phyloP scores from a whole-genome alignment of 2,888 invertebrate species.

The Parnassius glacialis region DNA sequence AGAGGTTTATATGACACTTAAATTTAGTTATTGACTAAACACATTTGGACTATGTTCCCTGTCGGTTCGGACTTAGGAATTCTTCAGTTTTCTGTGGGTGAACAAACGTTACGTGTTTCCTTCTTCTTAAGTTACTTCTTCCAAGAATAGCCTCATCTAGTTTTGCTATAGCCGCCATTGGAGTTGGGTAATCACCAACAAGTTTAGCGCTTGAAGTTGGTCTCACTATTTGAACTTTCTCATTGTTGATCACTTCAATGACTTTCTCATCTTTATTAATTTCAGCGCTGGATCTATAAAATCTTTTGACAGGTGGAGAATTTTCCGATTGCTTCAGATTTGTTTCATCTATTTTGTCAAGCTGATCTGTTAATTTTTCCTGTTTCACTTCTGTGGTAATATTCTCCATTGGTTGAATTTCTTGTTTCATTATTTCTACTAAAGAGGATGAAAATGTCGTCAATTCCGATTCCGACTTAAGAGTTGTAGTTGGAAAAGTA shows the following conservation, averaged over 20 bases:
- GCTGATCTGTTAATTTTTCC: slow-evolving; percentile 56
- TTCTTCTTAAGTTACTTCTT: slow-evolving; percentile 44
- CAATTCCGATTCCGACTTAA: slow-evolving; percentile 32
- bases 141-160: slow-evolving; percentile 69
- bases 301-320: slow-evolving; percentile 54
- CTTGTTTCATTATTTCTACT: slow-evolving; percentile 56
- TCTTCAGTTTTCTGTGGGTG: slow-evolving; percentile 37
- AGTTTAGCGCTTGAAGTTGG: slow-evolving; percentile 54
- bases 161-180: slow-evolving; percentile 56
- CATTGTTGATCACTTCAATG: slow-evolving; percentile 60
- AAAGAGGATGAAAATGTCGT: slow-evolving; percentile 37
- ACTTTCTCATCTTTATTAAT: slow-evolving; percentile 46
- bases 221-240: slow-evolving; percentile 66
- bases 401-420: slow-evolving; percentile 51
- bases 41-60: slow-evolving; percentile 54
- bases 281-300: slow-evolving; percentile 70
- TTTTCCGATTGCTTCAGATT: slow-evolving; percentile 43
- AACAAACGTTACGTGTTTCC: slow-evolving; percentile 41
- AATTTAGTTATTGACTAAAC: slow-evolving; percentile 66
- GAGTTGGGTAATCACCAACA: slow-evolving; percentile 57
- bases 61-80: slow-evolving; percentile 39
- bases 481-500: slow-evolving; percentile 34
- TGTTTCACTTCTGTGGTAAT: slow-evolving; percentile 43
- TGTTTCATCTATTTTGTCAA: slow-evolving; percentile 39
- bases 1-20: slow-evolving; percentile 67